Conservation (phyloP, 2,888 invertebrate species). For the Tipula helvola region DNA sequence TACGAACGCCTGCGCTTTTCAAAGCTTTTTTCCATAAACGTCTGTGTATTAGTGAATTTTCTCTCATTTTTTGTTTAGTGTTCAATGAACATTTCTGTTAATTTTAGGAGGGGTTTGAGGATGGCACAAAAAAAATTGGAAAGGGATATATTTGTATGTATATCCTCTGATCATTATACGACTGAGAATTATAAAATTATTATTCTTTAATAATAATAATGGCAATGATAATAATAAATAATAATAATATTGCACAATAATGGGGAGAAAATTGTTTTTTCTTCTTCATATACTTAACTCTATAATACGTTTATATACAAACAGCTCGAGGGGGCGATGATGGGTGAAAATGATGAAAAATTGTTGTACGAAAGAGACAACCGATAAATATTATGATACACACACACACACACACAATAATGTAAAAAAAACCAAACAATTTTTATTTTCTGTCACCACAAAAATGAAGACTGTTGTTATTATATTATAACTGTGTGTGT, state of each 20-base stretch:
- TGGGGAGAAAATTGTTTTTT: neutral
- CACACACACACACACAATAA: too few relatives aligned
- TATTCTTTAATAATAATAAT: neutral
- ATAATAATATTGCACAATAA: neutral
- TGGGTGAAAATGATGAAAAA: neutral
- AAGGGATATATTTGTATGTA: neutral
- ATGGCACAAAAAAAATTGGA: neutral
- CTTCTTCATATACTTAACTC: neutral
- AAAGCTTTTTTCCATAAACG: neutral
- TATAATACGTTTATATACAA: neutral
- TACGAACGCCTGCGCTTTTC: neutral
- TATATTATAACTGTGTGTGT: neutral
- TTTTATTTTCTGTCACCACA: neutral
- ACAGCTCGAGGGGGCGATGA: neutral
- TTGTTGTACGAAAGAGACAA: neutral
- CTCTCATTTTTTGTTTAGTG: neutral
- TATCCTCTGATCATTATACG: neutral
- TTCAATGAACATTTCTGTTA: neutral
- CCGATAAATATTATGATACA: neutral
- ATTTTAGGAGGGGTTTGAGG: neutral
- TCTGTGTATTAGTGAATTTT: neutral
- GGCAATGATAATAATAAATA: neutral
- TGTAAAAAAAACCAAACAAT: neutral
- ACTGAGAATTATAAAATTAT: neutral
- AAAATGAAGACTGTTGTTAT: neutral